These are phyloP conservation scores for Aporophyla lueneburgensis DNA, from an alignment of 2,888 invertebrate genomes.

Conservation along the genomic window DNA sequence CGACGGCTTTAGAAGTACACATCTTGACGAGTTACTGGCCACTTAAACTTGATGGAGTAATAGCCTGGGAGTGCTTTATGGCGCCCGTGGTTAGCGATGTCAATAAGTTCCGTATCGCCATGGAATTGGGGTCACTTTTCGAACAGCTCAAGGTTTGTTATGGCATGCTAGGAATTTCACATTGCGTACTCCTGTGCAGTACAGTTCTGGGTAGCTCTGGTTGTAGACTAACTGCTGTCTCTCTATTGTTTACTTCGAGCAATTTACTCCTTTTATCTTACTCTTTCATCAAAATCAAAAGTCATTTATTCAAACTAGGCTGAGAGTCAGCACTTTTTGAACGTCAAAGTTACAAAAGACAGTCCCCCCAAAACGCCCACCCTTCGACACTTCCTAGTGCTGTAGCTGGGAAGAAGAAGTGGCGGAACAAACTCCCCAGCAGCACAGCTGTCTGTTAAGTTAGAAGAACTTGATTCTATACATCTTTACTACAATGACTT, in stretches of 20 bases:
- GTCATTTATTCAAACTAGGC: too few relatives aligned
- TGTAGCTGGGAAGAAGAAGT: too few relatives aligned
- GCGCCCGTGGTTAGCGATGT: constrained; percentile 67
- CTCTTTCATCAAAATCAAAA: too few relatives aligned
- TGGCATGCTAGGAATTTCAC: constrained; percentile 55
- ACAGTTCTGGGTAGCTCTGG: constrained; percentile 19
- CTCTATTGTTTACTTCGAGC: constrained; percentile 23
- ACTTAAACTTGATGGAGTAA: constrained; percentile 78
- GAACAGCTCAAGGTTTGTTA: constrained; percentile 56
- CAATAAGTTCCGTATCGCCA: constrained; percentile 79
- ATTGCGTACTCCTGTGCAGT: constrained; percentile 41
- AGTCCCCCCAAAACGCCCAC: too few relatives aligned
- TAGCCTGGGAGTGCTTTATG: constrained; percentile 78
- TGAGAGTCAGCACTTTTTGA: too few relatives aligned
- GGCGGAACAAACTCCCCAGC: too few relatives aligned
- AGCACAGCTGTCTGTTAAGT: too few relatives aligned
- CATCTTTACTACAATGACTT: constrained; percentile 15
- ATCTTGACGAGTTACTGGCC: constrained; percentile 68
- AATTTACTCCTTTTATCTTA: constrained; percentile 8
- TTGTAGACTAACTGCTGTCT: constrained; percentile 4
- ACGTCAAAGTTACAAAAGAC: too few relatives aligned
- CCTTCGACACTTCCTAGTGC: too few relatives aligned
- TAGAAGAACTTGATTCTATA: too few relatives aligned
- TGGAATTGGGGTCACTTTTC: constrained; percentile 78
- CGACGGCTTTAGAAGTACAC: constrained; percentile 58